Base-by-base conservation (phyloP, 1,140 invertebrate species). In the Drosophila mayri region DNA sequence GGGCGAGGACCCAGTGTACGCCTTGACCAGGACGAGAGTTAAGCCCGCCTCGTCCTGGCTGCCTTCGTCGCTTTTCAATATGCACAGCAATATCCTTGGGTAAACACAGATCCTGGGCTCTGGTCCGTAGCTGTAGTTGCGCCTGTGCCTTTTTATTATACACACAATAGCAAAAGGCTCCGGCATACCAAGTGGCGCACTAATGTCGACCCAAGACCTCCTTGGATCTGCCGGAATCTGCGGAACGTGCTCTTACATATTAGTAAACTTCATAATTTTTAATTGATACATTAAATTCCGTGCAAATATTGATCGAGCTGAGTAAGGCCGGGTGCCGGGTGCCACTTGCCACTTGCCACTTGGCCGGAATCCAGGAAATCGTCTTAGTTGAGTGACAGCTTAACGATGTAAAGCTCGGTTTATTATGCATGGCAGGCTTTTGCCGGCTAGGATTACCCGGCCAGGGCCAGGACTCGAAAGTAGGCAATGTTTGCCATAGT, bases 211-310 rank as follows among this genome's bases (percentile, higher is more conserved):
- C 44, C 46, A 47, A 40, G 41, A 61, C 28, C 72, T 32, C 52
- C 25, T 38, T 22, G 67, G 32, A 8, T n/a, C 67, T 35, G 35
- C 37, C 35, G 30, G 55, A 73, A 73, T 73, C 70, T 46, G 46
- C 70, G 70, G 86, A 75, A 92, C 91, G 91, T 92, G 91, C 91
- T 88, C 87, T 79, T 82, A 84, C 88, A 92, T 92, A 92, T 90
- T 92, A 92, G 91, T 78, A 90, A 92, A 91, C 91, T 92, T 92
- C 91, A 92, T 92, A 92, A 92, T 92, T 92, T 92, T 92, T 92
- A 92, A 92, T 92, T 92, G 91, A 92, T 92, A 92, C 91, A 92
- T 92, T 92, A 92, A 92, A 91, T 87, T 91, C 75, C 67, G 85
- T 90, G 72, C 81, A 90, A 90, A 90, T 90, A 90, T 90, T 90